A percentile compares a stretch with the other conserved stretches of the same genome.
Evolutionary conservation across 2,888 invertebrate species (phyloP).

Genomic region (Caenorhabditis imperialis): DNA sequence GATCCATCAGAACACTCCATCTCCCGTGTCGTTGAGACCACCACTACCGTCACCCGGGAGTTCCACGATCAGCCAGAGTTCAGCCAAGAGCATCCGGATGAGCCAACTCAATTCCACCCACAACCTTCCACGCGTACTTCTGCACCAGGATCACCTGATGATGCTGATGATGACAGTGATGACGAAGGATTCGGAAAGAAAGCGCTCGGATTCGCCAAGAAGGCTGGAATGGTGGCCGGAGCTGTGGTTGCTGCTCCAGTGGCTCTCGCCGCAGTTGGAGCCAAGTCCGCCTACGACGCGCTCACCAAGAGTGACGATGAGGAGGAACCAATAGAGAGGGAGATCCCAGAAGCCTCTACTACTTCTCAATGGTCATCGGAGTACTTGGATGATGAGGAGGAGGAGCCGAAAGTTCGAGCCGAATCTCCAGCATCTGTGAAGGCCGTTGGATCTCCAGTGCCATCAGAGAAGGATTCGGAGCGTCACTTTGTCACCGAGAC

Average conservation of each 20-base stretch:
- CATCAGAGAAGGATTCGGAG: conserved; percentile 7
- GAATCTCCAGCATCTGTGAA: conserved; percentile 5
- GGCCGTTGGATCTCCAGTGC: conserved; percentile 7
- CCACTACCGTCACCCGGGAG: conserved; percentile 35
- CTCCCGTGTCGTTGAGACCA: conserved; percentile 28
- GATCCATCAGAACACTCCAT: conserved; percentile 7
- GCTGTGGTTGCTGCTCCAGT: conserved; percentile 66
- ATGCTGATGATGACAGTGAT: conserved; percentile 5
- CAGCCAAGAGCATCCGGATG: conserved; percentile 12
- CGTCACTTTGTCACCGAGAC: background rate
- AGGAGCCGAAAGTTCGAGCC: conserved; percentile 3
- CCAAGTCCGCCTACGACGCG: conserved; percentile 63
- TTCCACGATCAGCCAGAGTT: conserved; percentile 20
- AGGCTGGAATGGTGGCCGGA: conserved; percentile 66
- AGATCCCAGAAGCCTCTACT: no score
- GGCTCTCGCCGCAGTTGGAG: conserved; percentile 66
- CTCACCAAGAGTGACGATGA: conserved; percentile 52
- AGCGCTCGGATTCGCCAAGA: conserved; percentile 61
- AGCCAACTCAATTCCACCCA: background rate
- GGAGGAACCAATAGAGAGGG: background rate
- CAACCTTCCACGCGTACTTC: background rate
- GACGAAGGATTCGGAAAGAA: conserved; percentile 46
- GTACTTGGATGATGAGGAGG: background rate
- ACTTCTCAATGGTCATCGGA: background rate
- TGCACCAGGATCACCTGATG: background rate